phyloP scores from a whole-genome alignment of 53 echinoderm and acorn worm species.

The Henricia sp. region DNA sequence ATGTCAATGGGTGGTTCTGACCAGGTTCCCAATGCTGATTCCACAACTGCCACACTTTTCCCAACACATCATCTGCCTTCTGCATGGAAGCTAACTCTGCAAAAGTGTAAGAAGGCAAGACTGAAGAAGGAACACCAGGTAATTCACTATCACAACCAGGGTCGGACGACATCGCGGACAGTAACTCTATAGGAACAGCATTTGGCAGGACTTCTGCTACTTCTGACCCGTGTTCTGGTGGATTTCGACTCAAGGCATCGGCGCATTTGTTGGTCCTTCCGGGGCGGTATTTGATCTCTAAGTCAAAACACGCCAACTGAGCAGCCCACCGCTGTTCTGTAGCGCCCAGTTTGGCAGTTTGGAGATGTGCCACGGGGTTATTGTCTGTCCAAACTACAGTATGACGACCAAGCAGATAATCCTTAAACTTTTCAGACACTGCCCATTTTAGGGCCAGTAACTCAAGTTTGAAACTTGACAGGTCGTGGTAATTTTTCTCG shows the following conservation, averaged over 20 bases:
- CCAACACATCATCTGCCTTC: constrained; percentile 27
- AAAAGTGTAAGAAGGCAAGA: constrained; percentile 67
- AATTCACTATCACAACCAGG: neutral
- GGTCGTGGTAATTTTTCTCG: constrained; percentile 17
- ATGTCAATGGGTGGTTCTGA: neutral
- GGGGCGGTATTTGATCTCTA: constrained; percentile 48
- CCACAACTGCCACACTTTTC: constrained; percentile 39
- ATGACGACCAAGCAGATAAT: constrained; percentile 3
- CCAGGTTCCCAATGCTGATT: constrained; percentile 59
- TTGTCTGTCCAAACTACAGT: constrained; percentile 22
- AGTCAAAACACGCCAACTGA: constrained; percentile 40
- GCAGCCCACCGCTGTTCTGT: constrained; percentile 38
- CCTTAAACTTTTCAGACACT: constrained; percentile 24
- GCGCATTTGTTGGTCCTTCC: constrained; percentile 58
- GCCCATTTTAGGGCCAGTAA: constrained; percentile 48
- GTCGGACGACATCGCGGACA: neutral
- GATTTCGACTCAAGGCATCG: constrained; percentile 56
- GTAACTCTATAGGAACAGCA: neutral
- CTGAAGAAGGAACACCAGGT: neutral
- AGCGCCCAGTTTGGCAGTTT: constrained; percentile 22
- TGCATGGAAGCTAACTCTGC: constrained; percentile 59
- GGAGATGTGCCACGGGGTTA: constrained; percentile 31
- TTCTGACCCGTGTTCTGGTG: neutral
- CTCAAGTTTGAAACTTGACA: constrained; percentile 21
- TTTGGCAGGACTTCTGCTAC: neutral